A percentile compares a stretch with the other conserved stretches of the same genome.
Evolutionary conservation across 2,797 vertebrate species (phyloP).

Genomic region (Thaleichthys pacificus): DNA sequence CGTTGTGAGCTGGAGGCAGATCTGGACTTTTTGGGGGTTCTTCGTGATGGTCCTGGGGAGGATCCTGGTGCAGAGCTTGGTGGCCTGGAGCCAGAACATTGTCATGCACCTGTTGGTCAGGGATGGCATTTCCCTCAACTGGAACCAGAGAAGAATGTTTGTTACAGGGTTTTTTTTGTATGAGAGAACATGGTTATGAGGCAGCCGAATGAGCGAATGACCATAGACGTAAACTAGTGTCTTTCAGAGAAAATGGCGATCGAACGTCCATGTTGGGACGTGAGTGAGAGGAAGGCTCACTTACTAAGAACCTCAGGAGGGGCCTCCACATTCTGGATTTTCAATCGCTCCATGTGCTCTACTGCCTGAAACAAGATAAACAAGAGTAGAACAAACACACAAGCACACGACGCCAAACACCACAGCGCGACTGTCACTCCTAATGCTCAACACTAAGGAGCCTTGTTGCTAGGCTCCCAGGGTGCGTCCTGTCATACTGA

Average conservation of each 20-base stretch:
- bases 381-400: background rate
- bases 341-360: constrained; percentile 93
- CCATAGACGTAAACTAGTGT: background rate
- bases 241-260: no score
- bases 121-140: constrained; percentile 66
- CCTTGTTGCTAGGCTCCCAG: background rate
- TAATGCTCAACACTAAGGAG: background rate
- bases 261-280: background rate
- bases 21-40: constrained; percentile 32
- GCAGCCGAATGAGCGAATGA: background rate
- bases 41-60: constrained; percentile 43
- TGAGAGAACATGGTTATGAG: background rate
- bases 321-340: constrained; percentile 79
- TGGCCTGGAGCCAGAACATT: constrained; percentile 48
- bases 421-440: background rate
- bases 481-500: no score
- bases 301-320: constrained; percentile 79
- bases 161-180: background rate
- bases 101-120: constrained; percentile 45
- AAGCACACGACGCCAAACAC: background rate
- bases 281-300: constrained; percentile 24
- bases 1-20: constrained; percentile 53
- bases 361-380: constrained; percentile 76
- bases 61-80: constrained; percentile 40
- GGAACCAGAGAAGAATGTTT: constrained; percentile 28